phyloP scores from a whole-genome alignment of 2,113 vertebrate species.

The Daboia siamensis region DNA sequence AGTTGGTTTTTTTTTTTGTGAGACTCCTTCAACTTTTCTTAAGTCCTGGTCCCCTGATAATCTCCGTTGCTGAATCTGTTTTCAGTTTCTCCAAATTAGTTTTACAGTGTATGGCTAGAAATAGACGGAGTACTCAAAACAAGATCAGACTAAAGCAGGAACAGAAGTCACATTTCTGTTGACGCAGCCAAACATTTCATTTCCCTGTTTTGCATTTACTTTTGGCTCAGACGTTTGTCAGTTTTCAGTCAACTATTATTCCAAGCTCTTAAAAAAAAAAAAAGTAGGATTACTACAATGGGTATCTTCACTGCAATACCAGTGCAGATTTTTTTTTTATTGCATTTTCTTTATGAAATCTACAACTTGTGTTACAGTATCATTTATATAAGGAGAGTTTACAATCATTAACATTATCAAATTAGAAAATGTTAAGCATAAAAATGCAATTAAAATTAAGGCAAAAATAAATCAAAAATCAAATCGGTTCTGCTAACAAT shows the following conservation, averaged over 20 bases:
- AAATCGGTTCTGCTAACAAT: neutral
- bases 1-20: neutral
- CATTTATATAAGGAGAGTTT: neutral
- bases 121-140: neutral
- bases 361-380: neutral
- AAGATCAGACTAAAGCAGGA: neutral
- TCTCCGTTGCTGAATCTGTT: neutral
- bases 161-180: neutral
- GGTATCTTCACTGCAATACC: neutral
- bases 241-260: neutral
- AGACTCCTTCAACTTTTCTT: neutral
- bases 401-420: neutral
- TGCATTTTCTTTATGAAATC: neutral
- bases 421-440: neutral
- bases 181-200: neutral
- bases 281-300: neutral
- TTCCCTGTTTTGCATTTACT: neutral
- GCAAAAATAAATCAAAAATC: neutral
- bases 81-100: neutral
- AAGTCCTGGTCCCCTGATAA: neutral
- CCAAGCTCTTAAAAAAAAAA: neutral
- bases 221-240: neutral
- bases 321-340: neutral
- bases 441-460: neutral
- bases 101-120: neutral